phyloP scores from a whole-genome alignment of 53 echinoderm and acorn worm species.

The Paelopatides confundens region DNA sequence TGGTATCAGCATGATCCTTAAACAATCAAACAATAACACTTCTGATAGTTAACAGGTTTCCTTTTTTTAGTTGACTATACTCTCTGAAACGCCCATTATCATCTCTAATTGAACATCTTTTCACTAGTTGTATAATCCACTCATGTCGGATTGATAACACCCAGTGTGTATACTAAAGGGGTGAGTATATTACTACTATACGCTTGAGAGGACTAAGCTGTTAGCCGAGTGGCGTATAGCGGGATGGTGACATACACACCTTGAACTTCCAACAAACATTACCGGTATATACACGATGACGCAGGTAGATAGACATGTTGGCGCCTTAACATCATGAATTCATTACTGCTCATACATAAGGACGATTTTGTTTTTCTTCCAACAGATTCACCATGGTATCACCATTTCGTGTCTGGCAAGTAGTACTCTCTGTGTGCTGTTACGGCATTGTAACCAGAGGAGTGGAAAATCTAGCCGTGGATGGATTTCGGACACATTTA shows the following conservation, averaged over 20 bases:
- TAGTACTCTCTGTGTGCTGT: conserved; percentile 70
- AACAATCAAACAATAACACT: conserved; percentile 41
- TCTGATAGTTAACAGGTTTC: conserved; percentile 36
- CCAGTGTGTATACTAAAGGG: background rate
- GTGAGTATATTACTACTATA: background rate
- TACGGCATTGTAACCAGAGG: conserved; percentile 29
- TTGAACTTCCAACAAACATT: conserved; percentile 32
- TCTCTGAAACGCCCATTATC: conserved; percentile 22
- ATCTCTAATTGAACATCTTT: conserved; percentile 33
- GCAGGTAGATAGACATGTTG: conserved; percentile 44
- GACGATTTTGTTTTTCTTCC: conserved; percentile 42
- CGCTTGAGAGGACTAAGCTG: conserved; percentile 34
- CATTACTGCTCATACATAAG: conserved; percentile 3
- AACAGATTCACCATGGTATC: conserved; percentile 82
- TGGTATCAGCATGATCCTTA: background rate
- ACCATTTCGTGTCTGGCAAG: conserved; percentile 64
- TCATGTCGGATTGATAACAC: background rate
- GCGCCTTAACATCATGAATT: conserved; percentile 46
- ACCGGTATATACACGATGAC: background rate
- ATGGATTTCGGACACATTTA: background rate
- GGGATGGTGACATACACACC: conserved; percentile 9
- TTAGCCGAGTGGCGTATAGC: background rate
- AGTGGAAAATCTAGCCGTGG: background rate
- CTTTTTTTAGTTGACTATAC: conserved; percentile 13
- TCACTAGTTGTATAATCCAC: conserved; percentile 11